phyloP scores from a whole-genome alignment of 2,113 vertebrate genomes.

The Cnemophilus loriae region DNA sequence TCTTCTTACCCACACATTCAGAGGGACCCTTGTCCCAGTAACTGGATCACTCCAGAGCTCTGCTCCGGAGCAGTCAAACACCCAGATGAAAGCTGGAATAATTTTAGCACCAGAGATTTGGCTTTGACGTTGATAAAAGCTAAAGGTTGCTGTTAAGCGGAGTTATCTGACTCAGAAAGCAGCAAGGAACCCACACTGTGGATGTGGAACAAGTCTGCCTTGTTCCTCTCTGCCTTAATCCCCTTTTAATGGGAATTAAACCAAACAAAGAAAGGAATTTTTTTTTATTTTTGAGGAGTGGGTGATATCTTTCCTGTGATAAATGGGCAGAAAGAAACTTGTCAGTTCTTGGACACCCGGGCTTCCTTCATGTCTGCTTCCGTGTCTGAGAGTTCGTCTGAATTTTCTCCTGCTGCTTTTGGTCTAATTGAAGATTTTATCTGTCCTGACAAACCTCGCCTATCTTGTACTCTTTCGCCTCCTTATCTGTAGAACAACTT shows the following conservation, averaged over 20 bases:
- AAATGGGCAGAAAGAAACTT: background rate
- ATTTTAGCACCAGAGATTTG: background rate
- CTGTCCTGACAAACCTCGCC: slow-evolving; percentile 14
- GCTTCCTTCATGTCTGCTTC: background rate
- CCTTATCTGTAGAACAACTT: slow-evolving; percentile 23
- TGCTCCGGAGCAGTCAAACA: background rate
- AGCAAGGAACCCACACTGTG: background rate
- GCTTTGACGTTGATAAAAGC: background rate
- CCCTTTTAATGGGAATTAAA: background rate
- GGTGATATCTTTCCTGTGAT: background rate
- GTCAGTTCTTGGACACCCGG: background rate
- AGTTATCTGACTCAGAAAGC: background rate
- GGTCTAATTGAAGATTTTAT: slow-evolving; percentile 24
- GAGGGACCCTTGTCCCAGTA: background rate
- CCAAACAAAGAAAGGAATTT: background rate
- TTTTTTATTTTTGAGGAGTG: background rate
- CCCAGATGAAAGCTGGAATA: background rate
- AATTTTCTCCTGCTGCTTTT: background rate
- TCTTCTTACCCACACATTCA: background rate
- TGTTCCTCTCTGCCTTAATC: background rate
- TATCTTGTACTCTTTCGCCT: slow-evolving; percentile 5
- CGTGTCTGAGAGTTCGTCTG: slow-evolving; percentile 7
- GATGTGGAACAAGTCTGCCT: background rate
- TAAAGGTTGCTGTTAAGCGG: background rate
- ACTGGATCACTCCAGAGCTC: background rate